A percentile compares a stretch with the other conserved stretches of the same genome.
Conservation (phyloP, 2,113 vertebrate species). For the Delphinus delphis region DNA sequence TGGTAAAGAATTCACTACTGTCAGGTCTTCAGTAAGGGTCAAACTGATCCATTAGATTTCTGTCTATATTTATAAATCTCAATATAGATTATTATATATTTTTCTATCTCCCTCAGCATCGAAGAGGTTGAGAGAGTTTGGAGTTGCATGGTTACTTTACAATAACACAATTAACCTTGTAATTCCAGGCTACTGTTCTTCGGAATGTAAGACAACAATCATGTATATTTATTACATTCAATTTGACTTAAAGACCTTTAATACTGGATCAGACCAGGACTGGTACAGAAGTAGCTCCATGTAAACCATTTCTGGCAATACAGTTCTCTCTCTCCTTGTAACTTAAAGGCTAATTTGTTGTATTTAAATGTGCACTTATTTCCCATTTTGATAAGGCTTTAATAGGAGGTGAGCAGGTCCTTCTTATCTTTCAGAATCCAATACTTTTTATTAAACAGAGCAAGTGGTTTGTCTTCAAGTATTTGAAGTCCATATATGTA, state of each 20-base stretch:
- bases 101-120: not conserved
- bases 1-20: constrained; percentile 19
- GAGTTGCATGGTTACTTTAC: not conserved
- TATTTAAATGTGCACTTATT: not conserved
- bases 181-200: not conserved
- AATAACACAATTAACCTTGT: not conserved
- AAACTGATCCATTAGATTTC: not conserved
- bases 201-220: not conserved
- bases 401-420: not conserved
- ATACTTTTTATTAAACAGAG: not conserved
- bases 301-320: not conserved
- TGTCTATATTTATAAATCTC: not conserved
- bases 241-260: not conserved
- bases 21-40: constrained; percentile 9
- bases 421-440: not conserved
- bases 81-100: not conserved
- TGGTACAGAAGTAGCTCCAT: not conserved
- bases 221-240: not conserved
- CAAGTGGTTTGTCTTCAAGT: not conserved
- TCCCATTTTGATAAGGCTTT: not conserved
- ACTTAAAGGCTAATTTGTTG: not conserved
- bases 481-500: not conserved
- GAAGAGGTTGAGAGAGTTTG: not conserved
- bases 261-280: not conserved
- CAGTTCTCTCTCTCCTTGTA: not conserved